Conservation (phyloP, 2,888 invertebrate genomes). For the Sipha maydis region DNA sequence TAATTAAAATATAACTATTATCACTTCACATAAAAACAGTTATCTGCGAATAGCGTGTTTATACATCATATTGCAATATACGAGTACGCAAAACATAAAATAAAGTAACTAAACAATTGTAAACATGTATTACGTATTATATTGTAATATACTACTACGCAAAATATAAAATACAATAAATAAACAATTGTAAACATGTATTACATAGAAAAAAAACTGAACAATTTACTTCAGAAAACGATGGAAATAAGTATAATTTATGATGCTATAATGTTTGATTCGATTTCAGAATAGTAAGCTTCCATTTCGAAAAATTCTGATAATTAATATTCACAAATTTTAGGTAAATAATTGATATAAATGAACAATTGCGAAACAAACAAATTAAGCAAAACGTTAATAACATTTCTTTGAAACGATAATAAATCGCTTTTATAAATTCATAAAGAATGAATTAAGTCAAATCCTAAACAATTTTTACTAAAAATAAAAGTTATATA, state of each 20-base stretch:
- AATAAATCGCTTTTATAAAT: constrained; percentile 22
- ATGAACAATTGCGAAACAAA: constrained; percentile 3
- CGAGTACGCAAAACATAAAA: neutral
- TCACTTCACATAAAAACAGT: neutral
- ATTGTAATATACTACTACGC: neutral
- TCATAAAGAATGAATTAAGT: constrained; percentile 1
- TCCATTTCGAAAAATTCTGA: neutral
- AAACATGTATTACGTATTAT: neutral
- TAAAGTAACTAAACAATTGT: neutral
- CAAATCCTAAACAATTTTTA: neutral
- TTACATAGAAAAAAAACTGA: neutral
- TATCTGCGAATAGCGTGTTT: neutral
- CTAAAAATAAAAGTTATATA: neutral
- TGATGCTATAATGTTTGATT: neutral
- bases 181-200: neutral
- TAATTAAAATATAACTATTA: neutral
- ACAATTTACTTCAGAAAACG: neutral
- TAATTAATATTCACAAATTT: neutral
- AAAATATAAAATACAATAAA: neutral
- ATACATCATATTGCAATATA: neutral
- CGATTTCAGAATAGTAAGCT: neutral
- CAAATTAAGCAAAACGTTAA: neutral
- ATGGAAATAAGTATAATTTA: neutral
- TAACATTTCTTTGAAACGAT: neutral
- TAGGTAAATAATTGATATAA: constrained; percentile 23